Conservation (phyloP, 2,888 invertebrate genomes). For the Mythimna ferrago region DNA sequence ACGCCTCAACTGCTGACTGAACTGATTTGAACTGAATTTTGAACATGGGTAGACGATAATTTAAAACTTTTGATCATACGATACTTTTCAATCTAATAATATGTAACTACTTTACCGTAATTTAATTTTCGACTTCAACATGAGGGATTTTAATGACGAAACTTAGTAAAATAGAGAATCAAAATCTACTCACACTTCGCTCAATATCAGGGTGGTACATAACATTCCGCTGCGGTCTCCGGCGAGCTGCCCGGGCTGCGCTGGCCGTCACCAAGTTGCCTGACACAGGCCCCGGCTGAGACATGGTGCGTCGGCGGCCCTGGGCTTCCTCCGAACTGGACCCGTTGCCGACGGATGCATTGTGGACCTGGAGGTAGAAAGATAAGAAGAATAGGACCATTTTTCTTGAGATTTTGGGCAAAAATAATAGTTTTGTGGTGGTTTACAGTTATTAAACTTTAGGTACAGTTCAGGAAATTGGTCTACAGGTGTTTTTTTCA, state of each 20-base stretch:
- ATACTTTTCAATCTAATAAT: background rate
- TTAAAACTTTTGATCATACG: background rate
- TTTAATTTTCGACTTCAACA: background rate
- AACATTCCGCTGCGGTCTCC: conserved; percentile 77
- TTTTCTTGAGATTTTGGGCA: background rate
- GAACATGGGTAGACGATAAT: background rate
- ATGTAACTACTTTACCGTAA: background rate
- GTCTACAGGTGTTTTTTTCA: too few relatives aligned
- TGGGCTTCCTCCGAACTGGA: conserved; percentile 66
- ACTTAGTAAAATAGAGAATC: background rate
- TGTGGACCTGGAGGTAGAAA: conserved; percentile 74
- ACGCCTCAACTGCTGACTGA: background rate
- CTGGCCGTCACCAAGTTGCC: conserved; percentile 80
- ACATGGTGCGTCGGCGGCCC: conserved; percentile 80
- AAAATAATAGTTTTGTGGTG: background rate
- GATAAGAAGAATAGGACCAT: too few relatives aligned
- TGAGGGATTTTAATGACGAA: too few relatives aligned
- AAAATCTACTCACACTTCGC: conserved; percentile 71
- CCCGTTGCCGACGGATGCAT: conserved; percentile 72
- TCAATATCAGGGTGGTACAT: conserved; percentile 82
- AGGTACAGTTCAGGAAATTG: background rate
- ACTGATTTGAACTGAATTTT: too few relatives aligned
- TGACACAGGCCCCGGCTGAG: conserved; percentile 83
- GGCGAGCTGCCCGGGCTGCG: conserved; percentile 79
- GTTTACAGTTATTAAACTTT: background rate